Evolutionary conservation across 2,113 vertebrate species (phyloP).

Genomic region (Planiliza haematocheilus): DNA sequence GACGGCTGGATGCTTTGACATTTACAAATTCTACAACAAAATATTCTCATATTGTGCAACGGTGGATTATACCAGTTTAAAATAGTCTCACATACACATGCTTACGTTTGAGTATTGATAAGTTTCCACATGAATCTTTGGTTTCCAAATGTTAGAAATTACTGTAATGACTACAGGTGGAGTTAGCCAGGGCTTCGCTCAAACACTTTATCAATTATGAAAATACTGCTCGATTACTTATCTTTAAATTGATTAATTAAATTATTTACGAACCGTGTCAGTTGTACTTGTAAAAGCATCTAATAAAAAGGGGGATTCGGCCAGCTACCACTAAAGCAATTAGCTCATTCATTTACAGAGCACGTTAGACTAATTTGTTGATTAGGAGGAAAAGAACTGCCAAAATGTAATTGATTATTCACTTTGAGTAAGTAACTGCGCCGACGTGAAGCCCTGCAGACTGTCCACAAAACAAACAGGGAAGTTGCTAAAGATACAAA

Average conservation of each 20-base stretch:
- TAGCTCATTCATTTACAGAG: not conserved
- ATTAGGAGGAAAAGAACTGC: constrained; percentile 1
- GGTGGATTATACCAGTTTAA: not conserved
- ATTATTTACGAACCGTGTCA: not conserved
- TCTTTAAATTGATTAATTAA: not conserved
- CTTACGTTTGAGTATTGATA: no score
- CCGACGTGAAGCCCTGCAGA: not conserved
- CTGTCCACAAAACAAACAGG: not conserved
- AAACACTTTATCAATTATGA: no score
- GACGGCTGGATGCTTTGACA: constrained; percentile 3
- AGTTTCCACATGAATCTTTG: not conserved
- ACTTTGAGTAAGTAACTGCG: not conserved
- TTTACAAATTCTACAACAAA: constrained; percentile 10
- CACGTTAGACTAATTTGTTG: not conserved
- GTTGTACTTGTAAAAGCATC: not conserved
- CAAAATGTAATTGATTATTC: not conserved
- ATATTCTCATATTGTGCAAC: not conserved
- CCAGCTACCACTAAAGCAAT: not conserved
- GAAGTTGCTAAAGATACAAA: no score
- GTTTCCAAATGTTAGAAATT: constrained; percentile 2
- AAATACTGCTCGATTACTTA: not conserved
- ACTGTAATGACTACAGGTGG: no score
- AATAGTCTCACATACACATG: not conserved
- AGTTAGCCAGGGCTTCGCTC: not conserved
- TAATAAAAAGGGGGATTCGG: not conserved